Conservation (phyloP, 37 sponge, comb jelly and placozoan species). For the Aphrocallistes beatrix region DNA sequence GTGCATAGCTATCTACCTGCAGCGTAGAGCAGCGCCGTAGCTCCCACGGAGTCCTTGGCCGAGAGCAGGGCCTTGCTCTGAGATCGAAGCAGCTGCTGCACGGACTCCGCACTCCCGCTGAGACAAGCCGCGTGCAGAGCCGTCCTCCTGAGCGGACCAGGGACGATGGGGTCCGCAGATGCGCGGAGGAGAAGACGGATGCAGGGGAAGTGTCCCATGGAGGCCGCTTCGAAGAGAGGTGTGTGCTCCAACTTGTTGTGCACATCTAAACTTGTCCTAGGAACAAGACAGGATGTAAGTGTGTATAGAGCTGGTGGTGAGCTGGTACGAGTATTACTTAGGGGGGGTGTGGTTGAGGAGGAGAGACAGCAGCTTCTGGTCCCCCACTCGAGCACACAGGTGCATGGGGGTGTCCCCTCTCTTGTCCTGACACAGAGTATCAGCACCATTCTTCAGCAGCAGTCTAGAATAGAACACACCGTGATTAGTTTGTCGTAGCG, state of each 20-base stretch:
- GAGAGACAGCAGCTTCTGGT: not conserved
- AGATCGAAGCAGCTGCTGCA: not conserved
- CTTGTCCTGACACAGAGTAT: not conserved
- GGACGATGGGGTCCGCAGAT: not conserved
- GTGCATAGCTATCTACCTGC: too few relatives aligned
- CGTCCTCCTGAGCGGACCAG: not conserved
- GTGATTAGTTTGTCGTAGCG: too few relatives aligned
- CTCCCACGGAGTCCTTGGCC: not conserved
- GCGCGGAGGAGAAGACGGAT: not conserved
- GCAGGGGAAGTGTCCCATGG: not conserved
- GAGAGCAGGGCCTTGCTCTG: not conserved
- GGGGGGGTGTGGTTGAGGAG: not conserved
- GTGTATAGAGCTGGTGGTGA: too few relatives aligned
- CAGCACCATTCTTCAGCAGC: not conserved
- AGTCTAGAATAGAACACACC: not conserved
- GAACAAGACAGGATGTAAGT: too few relatives aligned
- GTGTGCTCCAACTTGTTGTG: not conserved
- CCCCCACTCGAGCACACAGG: not conserved
- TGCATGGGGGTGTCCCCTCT: not conserved
- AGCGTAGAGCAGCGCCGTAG: not conserved
- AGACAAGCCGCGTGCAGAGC: not conserved
- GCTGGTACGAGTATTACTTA: too few relatives aligned
- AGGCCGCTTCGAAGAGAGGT: not conserved
- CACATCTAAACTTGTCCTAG: not conserved
- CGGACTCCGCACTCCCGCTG: not conserved